Base-by-base conservation (phyloP, 30 jellyfish, hydroid and myxozoan genomes). In the Turritopsis rubra region DNA sequence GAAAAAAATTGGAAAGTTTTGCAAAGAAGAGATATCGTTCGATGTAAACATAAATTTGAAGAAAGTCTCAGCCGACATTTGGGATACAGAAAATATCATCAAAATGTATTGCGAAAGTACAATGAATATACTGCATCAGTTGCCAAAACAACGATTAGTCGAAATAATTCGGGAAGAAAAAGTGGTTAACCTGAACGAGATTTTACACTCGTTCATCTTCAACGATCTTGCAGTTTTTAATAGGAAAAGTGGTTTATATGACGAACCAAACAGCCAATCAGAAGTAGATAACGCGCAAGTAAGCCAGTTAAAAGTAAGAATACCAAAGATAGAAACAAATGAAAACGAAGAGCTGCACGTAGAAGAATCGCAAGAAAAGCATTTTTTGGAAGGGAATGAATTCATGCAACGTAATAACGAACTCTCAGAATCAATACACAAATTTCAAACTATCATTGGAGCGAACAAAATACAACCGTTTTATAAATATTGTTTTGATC, bases 1-100 rank as follows among this genome's bases (percentile, higher is more conserved):
- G 75, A 80, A 80, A 53, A 80, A 80, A 26, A 70, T 80, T n/a
- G 87, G 87, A 65, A 27, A 80, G 53, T 25, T 52, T 52, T 80
- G 65, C 8, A 53, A 65, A 20, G 87, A 80, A 52, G 87, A 80
- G 28, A 53, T 80, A 18, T 80, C 87, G 53, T 54, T 80, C 65
- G 82, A 80, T 4, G 23, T 80, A 16, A 31, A 80, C 19, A 27
- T 80, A 1, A 80, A 80, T 53, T 53, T 80, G 23, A 80, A 80
- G 60, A 53, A 80, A 7, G 87, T 75, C 8, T 65, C 52, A 16
- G 60, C 54, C 8, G 53, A 53, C n/a, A 29, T 80, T 8, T 26
- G 65, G 65, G 81, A 80, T 24, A 21, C 26, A n/a, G 83, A 80
- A 65, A 1, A 52, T 26, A 17, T 25, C 8, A 22, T 80, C 8